Conservation (phyloP, 2,797 vertebrate species). For the Myiotriccus ornatus region DNA sequence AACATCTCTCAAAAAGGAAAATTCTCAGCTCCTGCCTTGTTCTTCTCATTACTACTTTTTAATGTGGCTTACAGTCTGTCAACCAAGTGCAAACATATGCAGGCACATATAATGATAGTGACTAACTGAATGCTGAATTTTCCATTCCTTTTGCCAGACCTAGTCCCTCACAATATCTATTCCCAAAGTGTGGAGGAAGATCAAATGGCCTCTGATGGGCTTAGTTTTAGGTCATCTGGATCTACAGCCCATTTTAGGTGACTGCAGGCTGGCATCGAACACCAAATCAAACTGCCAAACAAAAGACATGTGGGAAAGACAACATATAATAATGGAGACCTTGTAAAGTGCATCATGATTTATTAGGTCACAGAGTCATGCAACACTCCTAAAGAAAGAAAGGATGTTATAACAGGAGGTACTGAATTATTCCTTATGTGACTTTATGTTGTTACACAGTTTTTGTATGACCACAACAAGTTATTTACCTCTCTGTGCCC, state of each 20-base stretch:
- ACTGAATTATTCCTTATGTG: background rate
- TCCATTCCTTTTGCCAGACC: background rate
- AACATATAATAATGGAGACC: background rate
- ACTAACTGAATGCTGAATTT: background rate
- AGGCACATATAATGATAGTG: background rate
- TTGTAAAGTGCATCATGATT: background rate
- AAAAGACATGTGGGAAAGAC: background rate
- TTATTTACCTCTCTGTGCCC: background rate
- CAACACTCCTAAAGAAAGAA: background rate
- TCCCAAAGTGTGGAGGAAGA: background rate
- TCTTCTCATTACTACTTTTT: constrained; percentile 12
- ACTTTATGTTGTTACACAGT: background rate
- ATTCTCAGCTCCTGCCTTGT: background rate
- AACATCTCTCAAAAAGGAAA: background rate
- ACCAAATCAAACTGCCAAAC: background rate
- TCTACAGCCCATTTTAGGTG: background rate
- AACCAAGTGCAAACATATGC: background rate
- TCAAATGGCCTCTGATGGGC: background rate
- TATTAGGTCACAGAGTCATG: background rate
- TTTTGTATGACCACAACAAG: background rate
- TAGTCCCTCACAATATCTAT: background rate
- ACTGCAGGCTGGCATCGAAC: background rate
- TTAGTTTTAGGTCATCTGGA: background rate
- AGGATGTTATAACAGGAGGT: background rate
- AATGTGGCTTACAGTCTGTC: background rate